Evolutionary conservation across 2,113 vertebrate species (phyloP).

Genomic region (Sinocyclocheilus anophthalmus): DNA sequence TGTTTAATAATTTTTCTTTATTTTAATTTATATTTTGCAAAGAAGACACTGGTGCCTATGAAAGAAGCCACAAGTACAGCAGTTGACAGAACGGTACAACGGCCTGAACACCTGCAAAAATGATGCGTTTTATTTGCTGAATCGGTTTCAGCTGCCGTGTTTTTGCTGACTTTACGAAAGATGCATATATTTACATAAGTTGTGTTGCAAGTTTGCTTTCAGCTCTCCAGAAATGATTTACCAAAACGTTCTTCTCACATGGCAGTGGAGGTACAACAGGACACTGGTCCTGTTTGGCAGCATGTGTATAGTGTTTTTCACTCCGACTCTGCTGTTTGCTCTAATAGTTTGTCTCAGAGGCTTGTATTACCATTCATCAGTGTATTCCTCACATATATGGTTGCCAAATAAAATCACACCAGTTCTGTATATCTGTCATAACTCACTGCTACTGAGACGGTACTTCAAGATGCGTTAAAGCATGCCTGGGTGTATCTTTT

Average conservation of each 20-base stretch:
- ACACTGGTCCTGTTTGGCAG: background rate
- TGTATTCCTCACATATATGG: slow-evolving; percentile 1
- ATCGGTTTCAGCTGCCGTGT: background rate
- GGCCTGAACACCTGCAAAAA: background rate
- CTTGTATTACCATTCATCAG: background rate
- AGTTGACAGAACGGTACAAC: background rate
- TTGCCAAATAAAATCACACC: slow-evolving; percentile 32
- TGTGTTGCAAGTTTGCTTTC: background rate
- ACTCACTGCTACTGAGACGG: background rate
- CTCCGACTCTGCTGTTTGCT: background rate
- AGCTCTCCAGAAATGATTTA: background rate
- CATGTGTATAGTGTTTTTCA: background rate
- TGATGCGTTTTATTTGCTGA: background rate
- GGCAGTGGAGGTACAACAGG: background rate
- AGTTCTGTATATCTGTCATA: background rate
- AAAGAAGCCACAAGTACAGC: background rate
- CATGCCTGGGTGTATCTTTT: background rate
- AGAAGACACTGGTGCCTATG: background rate
- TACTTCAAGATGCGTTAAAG: background rate
- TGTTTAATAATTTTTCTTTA: background rate
- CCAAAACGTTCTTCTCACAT: background rate
- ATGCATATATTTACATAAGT: background rate
- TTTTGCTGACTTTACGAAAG: slow-evolving; percentile 1
- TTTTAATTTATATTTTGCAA: background rate
- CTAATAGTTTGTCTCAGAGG: background rate